Evolutionary conservation across 2,888 invertebrate genomes (phyloP), one percentile per base, ranked within the genome.

Genomic region (Rotaria macrura): DNA sequence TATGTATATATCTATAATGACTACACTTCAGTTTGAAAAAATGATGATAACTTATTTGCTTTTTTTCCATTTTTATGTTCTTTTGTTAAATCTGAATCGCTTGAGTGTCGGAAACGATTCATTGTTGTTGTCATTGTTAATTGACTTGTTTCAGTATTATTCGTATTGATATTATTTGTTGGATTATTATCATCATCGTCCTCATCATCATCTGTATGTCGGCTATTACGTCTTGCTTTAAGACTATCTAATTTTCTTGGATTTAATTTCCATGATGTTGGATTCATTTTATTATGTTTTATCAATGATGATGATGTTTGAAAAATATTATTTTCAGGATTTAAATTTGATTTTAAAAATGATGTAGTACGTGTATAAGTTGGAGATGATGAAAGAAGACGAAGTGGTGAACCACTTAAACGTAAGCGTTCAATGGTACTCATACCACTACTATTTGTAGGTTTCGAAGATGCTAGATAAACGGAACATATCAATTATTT

Each of bases 21-120:
- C 65, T 65, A 65, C 5, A 79, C 74, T 79, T 79, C 74, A 7
- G 74, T 79, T 79, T 79, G 74, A 79, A 79, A 79, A 79, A 79
- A 79, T 7, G 74, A 79, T 12, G 74, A 79, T 79, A 79, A 79
- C 29, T 79, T 79, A 29, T 25, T 79, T 79, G 25, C 5, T 43
- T 79, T 79, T 43, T 79, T 79, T 10, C 65, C 65, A 65, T 65
- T 65, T 5, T 2, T 17, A 65, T 34, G 65, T 29, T 65, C 65
- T 65, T 43, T 43, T 23, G 74, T 38, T 43, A 79, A 43, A 79
- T 79, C 43, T 25, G 40, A 38, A 10, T 79, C 74, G n/a, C 74
- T 79, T 25, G 40, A 40, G n/a, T 79, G 74, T 43, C 74, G 20
- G 2, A 43, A n/a, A 43, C 74, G 74, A 38, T 23, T 79, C 0